Evolutionary conservation across 2,797 vertebrate species (phyloP).

Genomic region (Borostomias antarcticus): DNA sequence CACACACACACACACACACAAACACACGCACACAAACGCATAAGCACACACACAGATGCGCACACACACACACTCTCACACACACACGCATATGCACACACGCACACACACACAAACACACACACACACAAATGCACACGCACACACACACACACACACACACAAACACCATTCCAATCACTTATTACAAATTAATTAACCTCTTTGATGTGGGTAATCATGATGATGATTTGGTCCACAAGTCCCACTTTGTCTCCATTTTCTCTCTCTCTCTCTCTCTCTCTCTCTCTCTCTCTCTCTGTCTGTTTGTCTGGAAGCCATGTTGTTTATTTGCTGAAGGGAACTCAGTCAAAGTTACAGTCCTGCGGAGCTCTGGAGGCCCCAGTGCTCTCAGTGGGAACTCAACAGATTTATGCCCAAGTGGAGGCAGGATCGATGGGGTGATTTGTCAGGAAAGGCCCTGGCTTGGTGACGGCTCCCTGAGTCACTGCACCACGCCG

Average conservation of each 20-base stretch:
- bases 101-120: no score
- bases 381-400: constrained; percentile 38
- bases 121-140: constrained; percentile 3
- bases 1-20: background rate
- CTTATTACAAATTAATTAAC: constrained; percentile 11
- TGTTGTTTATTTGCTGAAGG: constrained; percentile 32
- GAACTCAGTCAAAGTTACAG: constrained; percentile 44
- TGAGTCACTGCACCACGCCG: constrained; percentile 47
- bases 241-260: background rate
- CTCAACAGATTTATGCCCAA: constrained; percentile 52
- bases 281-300: constrained; percentile 7
- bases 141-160: constrained; percentile 8
- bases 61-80: background rate
- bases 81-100: background rate
- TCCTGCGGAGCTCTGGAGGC: constrained; percentile 34
- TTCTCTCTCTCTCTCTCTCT: background rate
- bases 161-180: no score
- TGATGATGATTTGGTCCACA: background rate
- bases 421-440: constrained; percentile 54
- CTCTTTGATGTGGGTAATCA: background rate
- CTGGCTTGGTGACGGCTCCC: constrained; percentile 36
- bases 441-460: constrained; percentile 56
- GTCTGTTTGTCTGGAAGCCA: background rate
- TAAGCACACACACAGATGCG: background rate
- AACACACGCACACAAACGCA: background rate